These are phyloP conservation scores for Cephalopterus ornatus DNA, from an alignment of 2,113 vertebrate genomes.

Conservation along the genomic window DNA sequence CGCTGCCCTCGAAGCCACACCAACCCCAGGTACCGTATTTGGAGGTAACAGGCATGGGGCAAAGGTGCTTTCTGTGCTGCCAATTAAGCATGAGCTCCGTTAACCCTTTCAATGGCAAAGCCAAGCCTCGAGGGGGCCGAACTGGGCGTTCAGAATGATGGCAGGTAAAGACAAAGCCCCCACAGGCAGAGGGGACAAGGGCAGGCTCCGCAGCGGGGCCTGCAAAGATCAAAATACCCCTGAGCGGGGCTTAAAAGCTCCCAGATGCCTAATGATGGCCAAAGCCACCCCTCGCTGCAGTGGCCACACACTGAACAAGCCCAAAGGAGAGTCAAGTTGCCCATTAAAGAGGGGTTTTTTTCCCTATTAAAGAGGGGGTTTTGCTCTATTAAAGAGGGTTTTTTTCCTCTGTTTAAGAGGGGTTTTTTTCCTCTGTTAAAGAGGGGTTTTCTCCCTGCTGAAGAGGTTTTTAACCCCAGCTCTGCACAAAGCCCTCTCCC, in stretches of 20 bases:
- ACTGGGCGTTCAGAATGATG: accelerated
- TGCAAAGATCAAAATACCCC: not conserved
- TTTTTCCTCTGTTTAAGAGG: not conserved
- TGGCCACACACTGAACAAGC: accelerated
- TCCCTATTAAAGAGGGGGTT: not conserved
- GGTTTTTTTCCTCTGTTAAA: not conserved
- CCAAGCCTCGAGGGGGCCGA: not conserved
- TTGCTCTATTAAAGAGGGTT: not conserved
- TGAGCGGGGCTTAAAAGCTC: not conserved
- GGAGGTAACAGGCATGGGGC: conserved; percentile 81
- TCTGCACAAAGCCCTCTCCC: not conserved
- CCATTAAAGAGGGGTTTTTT: not conserved
- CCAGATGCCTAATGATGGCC: not conserved
- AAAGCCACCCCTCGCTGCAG: not conserved
- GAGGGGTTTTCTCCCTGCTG: not conserved
- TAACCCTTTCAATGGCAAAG: conserved; percentile 66
- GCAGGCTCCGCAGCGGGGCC: not conserved
- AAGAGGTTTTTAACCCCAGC: not conserved
- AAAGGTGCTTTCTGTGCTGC: not conserved
- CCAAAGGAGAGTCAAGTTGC: not conserved
- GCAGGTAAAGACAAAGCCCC: not conserved
- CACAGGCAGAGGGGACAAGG: not conserved
- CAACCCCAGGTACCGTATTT: conserved; percentile 85
- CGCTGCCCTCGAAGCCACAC: conserved; percentile 80
- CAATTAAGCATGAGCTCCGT: conserved; percentile 32